Evolutionary conservation across 2,113 vertebrate species (phyloP), one percentile per base, ranked within the genome.

Genomic region (Ancistrus triradiatus): DNA sequence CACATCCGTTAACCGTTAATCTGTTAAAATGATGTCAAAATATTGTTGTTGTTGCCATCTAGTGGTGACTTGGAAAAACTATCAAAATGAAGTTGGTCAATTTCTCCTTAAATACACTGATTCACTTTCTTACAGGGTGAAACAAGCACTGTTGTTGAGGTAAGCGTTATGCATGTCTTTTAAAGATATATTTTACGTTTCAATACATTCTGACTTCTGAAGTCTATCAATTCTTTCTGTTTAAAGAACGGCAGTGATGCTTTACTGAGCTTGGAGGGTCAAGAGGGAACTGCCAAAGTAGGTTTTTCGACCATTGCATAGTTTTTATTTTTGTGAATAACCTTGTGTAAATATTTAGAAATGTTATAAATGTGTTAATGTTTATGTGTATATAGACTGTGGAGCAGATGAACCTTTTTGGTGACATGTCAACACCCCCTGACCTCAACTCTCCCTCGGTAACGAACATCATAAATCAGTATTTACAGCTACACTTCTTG

Each of bases 401-500:
- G 81, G 89, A 94, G 59, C 92, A 94, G 76, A 86, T 90, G 82
- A 86, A 95, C 79, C 87, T 98, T 68, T 98, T 98, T 88, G 95
- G 95, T 78, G 92, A 86, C 86, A 97, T 98, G 90, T 94, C 95
- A 56, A 98, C 95, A 74, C 95, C 95, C 22, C 94, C 94, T 78
- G 93, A 97, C 78, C 82, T 95, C 70, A 90, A 73, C 80, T 84
- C 85, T 80, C 84, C 90, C 51, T 86, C 87, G 80, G 95, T 98
- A 91, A 95, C 17, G 9, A 18, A 31, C 14, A 7, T 0, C 7
- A 31, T 8, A 13, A 35, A 3, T 55, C 4, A 40, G n/a, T 21
- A 42, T 17, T 53, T 5, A 18, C 31, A 21, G n/a, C n/a, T n/a
- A n/a, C n/a, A n/a, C n/a, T n/a, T n/a, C 9, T 28, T 8, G 40